Conservation (phyloP, 2,113 vertebrate genomes). For the Alligator mississippiensis region DNA sequence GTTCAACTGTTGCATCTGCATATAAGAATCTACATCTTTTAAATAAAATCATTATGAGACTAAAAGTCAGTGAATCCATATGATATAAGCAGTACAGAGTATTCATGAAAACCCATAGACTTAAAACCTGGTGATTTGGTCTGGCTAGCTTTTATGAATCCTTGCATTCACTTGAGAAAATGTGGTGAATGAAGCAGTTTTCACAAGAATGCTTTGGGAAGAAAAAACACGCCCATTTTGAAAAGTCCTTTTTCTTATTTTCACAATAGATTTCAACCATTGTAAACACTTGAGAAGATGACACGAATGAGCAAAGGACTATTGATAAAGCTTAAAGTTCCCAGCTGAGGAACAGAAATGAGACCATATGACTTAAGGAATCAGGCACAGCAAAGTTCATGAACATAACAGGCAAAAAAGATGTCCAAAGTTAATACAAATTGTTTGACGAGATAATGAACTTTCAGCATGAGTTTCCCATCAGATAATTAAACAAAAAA, state of each 20-base stretch:
- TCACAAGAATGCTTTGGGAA: neutral
- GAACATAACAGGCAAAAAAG: neutral
- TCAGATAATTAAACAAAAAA: slow-evolving; percentile 38
- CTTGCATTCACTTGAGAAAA: neutral
- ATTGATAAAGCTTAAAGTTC: neutral
- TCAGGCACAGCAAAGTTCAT: slow-evolving; percentile 25
- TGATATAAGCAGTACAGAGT: neutral
- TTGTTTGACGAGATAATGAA: slow-evolving; percentile 41
- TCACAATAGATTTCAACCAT: neutral
- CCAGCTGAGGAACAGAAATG: neutral
- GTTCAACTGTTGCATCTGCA: accelerated
- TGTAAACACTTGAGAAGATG: neutral
- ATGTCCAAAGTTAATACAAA: neutral
- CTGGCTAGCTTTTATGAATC: accelerated
- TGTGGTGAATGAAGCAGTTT: neutral
- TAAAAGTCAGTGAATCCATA: neutral
- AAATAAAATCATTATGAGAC: accelerated
- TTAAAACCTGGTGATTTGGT: neutral
- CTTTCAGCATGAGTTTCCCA: slow-evolving; percentile 42
- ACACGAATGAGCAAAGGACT: neutral
- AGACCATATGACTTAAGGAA: neutral
- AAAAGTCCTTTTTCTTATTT: neutral
- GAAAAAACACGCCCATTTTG: accelerated
- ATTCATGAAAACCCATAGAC: neutral
- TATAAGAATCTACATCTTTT: neutral